A percentile compares a stretch with the other conserved stretches of the same genome.
Conservation (phyloP, 2,113 vertebrate genomes). For the human region DNA sequence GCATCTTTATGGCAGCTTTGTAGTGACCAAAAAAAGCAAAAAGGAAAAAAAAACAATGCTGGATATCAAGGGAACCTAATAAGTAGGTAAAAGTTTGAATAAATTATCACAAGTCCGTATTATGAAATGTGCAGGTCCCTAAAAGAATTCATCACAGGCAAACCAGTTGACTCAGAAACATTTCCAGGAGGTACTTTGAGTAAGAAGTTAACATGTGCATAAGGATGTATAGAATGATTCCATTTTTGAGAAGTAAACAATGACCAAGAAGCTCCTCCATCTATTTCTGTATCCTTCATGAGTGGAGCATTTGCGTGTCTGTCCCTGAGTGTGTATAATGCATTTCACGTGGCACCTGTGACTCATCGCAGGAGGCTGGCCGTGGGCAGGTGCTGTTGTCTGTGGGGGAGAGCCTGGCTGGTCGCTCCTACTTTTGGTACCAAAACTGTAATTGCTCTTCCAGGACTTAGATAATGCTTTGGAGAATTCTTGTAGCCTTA, state of each 20-base stretch:
- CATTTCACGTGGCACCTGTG: accelerated
- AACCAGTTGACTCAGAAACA: not conserved
- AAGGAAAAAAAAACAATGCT: not conserved
- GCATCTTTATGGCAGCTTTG: not conserved
- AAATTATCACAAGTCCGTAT: not conserved
- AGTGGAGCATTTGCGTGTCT: not conserved
- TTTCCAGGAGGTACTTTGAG: not conserved
- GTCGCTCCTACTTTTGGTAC: not conserved
- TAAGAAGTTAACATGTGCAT: not conserved
- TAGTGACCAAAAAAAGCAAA: not conserved
- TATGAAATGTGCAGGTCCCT: not conserved
- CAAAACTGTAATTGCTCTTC: not conserved
- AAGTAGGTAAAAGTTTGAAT: not conserved
- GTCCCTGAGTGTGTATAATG: no score
- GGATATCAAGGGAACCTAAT: not conserved
- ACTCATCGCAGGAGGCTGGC: accelerated
- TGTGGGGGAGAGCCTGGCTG: accelerated
- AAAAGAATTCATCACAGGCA: not conserved
- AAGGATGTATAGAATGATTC: not conserved
- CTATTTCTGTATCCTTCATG: accelerated
- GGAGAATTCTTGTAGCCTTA: not conserved
- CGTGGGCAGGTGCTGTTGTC: accelerated
- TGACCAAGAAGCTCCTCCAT: not conserved
- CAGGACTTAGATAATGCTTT: not conserved
- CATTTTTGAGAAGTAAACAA: not conserved